A percentile compares a stretch with the other conserved stretches of the same genome.
Evolutionary conservation across 2,888 invertebrate species (phyloP).

Genomic region (Pogonocherus hispidulus): DNA sequence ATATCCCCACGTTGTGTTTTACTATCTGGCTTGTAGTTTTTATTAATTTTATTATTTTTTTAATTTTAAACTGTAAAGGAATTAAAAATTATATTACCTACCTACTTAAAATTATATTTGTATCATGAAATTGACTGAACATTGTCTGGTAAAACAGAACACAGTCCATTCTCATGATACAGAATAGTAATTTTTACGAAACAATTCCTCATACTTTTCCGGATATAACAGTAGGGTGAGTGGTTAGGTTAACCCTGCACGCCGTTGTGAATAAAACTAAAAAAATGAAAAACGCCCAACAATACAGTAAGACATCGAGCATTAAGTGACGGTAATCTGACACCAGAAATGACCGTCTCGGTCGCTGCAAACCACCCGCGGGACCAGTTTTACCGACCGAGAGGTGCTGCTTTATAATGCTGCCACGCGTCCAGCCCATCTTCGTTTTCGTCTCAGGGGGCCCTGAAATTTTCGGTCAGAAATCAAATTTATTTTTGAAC

Average conservation of each 20-base stretch:
- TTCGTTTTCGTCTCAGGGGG: slow-evolving; percentile 63
- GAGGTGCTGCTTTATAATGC: slow-evolving; percentile 60
- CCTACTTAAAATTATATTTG: no score
- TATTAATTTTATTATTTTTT: no score
- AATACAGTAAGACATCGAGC: slow-evolving; percentile 62
- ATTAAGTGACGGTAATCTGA: slow-evolving; percentile 68
- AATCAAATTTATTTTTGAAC: slow-evolving; percentile 61
- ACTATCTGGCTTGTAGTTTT: no score
- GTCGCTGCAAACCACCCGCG: slow-evolving; percentile 51
- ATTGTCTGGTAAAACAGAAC: no score
- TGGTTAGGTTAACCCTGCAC: neutral
- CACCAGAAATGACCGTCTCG: slow-evolving; percentile 65
- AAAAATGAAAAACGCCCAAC: slow-evolving; percentile 25
- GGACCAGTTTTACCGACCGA: slow-evolving; percentile 54
- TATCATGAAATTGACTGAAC: no score
- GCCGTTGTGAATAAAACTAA: slow-evolving; percentile 24
- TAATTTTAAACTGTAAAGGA: no score
- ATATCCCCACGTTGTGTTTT: no score
- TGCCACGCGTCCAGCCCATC: slow-evolving; percentile 62
- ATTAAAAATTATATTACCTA: no score
- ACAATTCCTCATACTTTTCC: neutral
- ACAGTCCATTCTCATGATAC: no score
- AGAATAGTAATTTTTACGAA: neutral
- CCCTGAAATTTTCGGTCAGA: slow-evolving; percentile 57
- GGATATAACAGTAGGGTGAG: neutral